Conservation (phyloP, 1,140 invertebrate species). For the Kradibia gibbosae region DNA sequence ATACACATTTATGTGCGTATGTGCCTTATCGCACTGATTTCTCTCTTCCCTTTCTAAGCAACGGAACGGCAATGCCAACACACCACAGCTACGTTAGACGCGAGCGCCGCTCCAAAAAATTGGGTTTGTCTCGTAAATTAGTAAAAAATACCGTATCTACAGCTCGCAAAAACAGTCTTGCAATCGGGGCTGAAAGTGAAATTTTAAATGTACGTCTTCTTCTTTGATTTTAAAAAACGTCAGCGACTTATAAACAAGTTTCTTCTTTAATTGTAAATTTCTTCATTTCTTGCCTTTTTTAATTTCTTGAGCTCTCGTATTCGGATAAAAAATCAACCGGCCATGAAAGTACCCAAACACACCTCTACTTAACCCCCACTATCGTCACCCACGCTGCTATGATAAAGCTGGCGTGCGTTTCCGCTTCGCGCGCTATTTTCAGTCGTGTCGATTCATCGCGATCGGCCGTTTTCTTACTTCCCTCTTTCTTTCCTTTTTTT, state of each 20-base stretch:
- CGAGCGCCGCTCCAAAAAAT: conserved; percentile 8
- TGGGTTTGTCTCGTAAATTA: conserved; percentile 11
- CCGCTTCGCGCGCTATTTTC: conserved; percentile 47
- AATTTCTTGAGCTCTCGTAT: not conserved
- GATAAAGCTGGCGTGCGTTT: conserved; percentile 36
- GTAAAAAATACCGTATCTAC: not conserved
- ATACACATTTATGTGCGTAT: not conserved
- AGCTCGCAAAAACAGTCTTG: not conserved
- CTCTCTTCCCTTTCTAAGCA: not conserved
- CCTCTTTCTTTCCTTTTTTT: no score
- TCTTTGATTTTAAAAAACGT: not conserved
- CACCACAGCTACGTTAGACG: not conserved
- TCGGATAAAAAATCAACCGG: not conserved
- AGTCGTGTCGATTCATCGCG: conserved; percentile 38
- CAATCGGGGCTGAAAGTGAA: not conserved
- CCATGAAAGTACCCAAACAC: not conserved
- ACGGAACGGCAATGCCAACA: not conserved
- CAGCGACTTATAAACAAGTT: not conserved
- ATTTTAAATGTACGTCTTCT: not conserved
- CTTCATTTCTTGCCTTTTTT: conserved; percentile 28
- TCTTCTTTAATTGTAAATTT: conserved; percentile 4
- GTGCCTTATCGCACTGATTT: not conserved
- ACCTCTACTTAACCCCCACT: not conserved
- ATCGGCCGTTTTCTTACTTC: not conserved
- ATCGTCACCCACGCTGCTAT: conserved; percentile 8